Evolutionary conservation across 2,797 vertebrate species (phyloP), one percentile per base, ranked within the genome.

Genomic region (Pteropus rufus): DNA sequence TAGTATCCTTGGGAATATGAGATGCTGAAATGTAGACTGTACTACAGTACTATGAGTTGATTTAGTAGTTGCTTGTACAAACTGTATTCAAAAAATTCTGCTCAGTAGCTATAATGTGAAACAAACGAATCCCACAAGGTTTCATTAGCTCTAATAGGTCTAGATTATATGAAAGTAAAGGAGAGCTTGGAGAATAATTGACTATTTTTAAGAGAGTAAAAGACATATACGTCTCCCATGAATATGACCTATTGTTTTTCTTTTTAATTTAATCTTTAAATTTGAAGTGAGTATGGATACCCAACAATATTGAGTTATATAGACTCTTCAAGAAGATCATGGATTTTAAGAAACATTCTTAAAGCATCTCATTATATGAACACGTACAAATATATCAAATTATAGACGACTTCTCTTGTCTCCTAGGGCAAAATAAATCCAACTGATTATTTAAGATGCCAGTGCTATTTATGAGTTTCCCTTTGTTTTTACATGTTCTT

Each of bases 201-300:
- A 24, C 23, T 60, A 19, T 56, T 70, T 91, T 88, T 39, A 46
- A 79, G 41, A 92, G 54, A 62, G 9, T 29, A 41, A 75, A 67
- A 79, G 16, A 26, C 34, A 91, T 29, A 85, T 15, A 41, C 79
- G 14, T 87, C n/a, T 89, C 26, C 46, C 19, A 62, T 34, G 23
- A 87, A 49, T 69, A 56, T 2, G 2, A 39, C 24, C 41, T 64
- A 24, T 29, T 49, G 26, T 15, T 89, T 73, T 24, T 36, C 36
- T 36, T 34, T 89, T 34, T 49, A 91, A 79, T 54, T 39, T 69
- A 79, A 79, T 39, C 36, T 14, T 73, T 62, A 87, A 29, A 39
- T 62, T 72, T 36, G 72, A 60, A 69, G 26, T 36, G 10, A 54
- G 41, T 60, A 34, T 24, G 23, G 70, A 79, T 23, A 67, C 0